Evolutionary conservation across 2,888 invertebrate species (phyloP).

Genomic region (Sesia bembeciformis): DNA sequence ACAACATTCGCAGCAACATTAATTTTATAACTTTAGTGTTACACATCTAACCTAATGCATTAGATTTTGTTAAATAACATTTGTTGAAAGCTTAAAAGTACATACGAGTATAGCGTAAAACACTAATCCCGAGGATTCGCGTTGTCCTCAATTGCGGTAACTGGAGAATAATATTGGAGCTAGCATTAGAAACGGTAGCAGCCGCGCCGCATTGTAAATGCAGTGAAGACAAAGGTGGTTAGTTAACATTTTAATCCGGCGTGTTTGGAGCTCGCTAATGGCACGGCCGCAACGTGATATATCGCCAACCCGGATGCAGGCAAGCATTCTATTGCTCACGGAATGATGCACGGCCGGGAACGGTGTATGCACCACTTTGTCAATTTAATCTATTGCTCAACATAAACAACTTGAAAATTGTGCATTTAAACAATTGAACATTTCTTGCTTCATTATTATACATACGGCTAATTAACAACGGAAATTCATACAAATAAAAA

Average conservation of each 20-base stretch:
- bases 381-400: not conserved
- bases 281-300: constrained; percentile 34
- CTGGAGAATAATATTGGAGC: not conserved
- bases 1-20: too few relatives aligned
- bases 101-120: constrained; percentile 5
- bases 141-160: not conserved
- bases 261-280: constrained; percentile 34
- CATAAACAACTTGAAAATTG: too few relatives aligned
- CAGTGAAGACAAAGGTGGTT: constrained; percentile 31
- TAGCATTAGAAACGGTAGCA: not conserved
- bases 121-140: constrained; percentile 11
- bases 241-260: constrained; percentile 56
- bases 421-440: too few relatives aligned
- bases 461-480: too few relatives aligned
- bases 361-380: not conserved
- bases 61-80: too few relatives aligned
- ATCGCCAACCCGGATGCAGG: constrained; percentile 13
- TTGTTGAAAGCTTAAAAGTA: too few relatives aligned
- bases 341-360: not conserved
- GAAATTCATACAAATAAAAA: too few relatives aligned
- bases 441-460: too few relatives aligned
- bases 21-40: too few relatives aligned
- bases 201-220: not conserved
- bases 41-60: too few relatives aligned
- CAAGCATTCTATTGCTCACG: not conserved